These are phyloP conservation scores for Ibidorhyncha struthersii DNA, from an alignment of 2,113 vertebrate species.

Conservation along the genomic window DNA sequence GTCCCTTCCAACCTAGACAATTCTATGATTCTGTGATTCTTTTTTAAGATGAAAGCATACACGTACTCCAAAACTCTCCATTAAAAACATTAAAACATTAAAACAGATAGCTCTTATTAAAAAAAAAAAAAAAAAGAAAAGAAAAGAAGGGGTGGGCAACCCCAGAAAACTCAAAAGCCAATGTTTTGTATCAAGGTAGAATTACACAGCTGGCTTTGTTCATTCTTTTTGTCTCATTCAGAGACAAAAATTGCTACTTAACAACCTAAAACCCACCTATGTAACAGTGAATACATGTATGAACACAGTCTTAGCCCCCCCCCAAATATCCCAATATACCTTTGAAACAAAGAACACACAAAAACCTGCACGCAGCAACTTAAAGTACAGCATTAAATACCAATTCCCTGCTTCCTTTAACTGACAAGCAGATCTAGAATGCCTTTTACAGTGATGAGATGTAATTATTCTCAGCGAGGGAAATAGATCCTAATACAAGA, in stretches of 20 bases:
- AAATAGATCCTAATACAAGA: neutral
- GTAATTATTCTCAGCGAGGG: neutral
- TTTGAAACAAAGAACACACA: neutral
- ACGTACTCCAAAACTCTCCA: neutral
- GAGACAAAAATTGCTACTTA: neutral
- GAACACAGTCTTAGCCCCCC: neutral
- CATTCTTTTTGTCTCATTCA: neutral
- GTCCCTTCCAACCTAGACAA: too few relatives aligned
- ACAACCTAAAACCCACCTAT: neutral
- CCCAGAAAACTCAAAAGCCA: neutral
- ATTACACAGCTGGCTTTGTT: neutral
- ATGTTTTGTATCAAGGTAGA: too few relatives aligned
- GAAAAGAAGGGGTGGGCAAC: neutral
- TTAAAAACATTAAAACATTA: neutral
- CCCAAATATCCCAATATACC: neutral
- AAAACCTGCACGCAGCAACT: accelerated
- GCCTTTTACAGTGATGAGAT: neutral
- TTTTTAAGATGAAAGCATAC: neutral
- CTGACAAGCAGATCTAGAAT: too few relatives aligned
- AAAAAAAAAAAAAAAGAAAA: neutral
- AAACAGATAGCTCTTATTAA: neutral
- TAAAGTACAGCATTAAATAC: accelerated
- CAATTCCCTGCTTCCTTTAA: neutral
- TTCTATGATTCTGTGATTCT: neutral
- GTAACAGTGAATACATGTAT: neutral